Percentiles rank a stretch among this genome's conserved stretches.
phyloP scores from a whole-genome alignment of 1,140 invertebrate genomes.

The Anagrus nilaparvatae region DNA sequence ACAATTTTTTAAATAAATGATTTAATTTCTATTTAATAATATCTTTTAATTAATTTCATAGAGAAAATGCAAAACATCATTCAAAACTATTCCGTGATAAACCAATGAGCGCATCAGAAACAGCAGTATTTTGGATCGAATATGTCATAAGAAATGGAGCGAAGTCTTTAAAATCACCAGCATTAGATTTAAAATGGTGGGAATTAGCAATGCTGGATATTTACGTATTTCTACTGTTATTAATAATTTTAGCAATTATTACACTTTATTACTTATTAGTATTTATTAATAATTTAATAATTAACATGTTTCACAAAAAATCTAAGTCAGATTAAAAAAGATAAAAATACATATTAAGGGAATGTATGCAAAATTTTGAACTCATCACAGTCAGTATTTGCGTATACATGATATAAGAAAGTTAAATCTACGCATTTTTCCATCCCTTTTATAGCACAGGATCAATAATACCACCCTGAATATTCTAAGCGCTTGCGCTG shows the following conservation, averaged over 20 bases:
- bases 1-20: background rate
- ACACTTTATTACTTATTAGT: no score
- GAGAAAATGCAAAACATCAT: slow-evolving; percentile 1
- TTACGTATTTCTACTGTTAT: slow-evolving; percentile 4
- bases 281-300: no score
- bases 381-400: background rate
- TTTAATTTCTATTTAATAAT: background rate
- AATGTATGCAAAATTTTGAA: background rate
- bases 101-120: slow-evolving; percentile 25
- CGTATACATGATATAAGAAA: background rate
- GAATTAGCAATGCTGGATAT: slow-evolving; percentile 38
- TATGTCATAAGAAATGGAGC: slow-evolving; percentile 40
- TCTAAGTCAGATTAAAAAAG: background rate
- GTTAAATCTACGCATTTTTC: slow-evolving; percentile 10
- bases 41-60: slow-evolving; percentile 5
- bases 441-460: slow-evolving; percentile 29
- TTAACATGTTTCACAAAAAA: no score
- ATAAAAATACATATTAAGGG: background rate
- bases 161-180: slow-evolving; percentile 33
- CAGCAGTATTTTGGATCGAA: slow-evolving; percentile 32
- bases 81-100: slow-evolving; percentile 21
- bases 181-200: slow-evolving; percentile 35
- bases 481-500: slow-evolving; percentile 31
- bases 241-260: slow-evolving; percentile 1
- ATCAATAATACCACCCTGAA: slow-evolving; percentile 41